Evolutionary conservation across 2,797 vertebrate species (phyloP).

Genomic region (Gymnodraco acuticeps): DNA sequence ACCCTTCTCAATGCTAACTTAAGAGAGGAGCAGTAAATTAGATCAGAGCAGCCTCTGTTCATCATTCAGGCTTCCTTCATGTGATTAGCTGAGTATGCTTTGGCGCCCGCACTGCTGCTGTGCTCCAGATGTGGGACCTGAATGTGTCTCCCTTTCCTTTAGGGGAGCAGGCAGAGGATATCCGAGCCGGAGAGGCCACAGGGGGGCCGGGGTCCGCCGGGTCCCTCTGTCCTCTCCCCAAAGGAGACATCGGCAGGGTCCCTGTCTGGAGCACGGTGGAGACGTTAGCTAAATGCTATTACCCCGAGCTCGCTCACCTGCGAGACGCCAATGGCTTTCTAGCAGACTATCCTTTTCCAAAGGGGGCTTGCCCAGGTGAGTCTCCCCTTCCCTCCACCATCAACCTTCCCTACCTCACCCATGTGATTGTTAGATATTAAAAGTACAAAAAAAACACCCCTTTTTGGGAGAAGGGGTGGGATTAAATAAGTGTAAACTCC

Average conservation of each 20-base stretch:
- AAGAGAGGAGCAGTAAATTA: constrained; percentile 58
- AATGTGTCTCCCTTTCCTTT: constrained; percentile 84
- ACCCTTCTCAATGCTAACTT: constrained; percentile 55
- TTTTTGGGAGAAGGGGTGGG: too few relatives aligned
- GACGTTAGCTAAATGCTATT: constrained; percentile 86
- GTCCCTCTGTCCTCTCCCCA: constrained; percentile 81
- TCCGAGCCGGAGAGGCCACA: constrained; percentile 78
- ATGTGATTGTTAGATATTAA: neutral
- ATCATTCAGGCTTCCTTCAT: constrained; percentile 69
- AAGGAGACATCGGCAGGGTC: constrained; percentile 84
- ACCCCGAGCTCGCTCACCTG: constrained; percentile 84
- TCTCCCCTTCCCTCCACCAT: constrained; percentile 38
- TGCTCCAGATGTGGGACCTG: constrained; percentile 82
- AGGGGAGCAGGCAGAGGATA: constrained; percentile 86
- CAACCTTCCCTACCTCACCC: neutral
- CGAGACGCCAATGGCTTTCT: constrained; percentile 82
- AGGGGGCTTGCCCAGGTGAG: constrained; percentile 85
- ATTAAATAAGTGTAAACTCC: too few relatives aligned
- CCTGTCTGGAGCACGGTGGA: constrained; percentile 84
- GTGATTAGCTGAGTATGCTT: constrained; percentile 67
- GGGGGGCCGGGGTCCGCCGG: constrained; percentile 74
- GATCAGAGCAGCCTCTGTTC: constrained; percentile 66
- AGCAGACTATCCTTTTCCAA: constrained; percentile 83
- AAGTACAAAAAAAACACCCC: too few relatives aligned
- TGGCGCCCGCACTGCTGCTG: constrained; percentile 60